phyloP scores from a whole-genome alignment of 1,140 invertebrate species.

The Portunus trituberculatus region DNA sequence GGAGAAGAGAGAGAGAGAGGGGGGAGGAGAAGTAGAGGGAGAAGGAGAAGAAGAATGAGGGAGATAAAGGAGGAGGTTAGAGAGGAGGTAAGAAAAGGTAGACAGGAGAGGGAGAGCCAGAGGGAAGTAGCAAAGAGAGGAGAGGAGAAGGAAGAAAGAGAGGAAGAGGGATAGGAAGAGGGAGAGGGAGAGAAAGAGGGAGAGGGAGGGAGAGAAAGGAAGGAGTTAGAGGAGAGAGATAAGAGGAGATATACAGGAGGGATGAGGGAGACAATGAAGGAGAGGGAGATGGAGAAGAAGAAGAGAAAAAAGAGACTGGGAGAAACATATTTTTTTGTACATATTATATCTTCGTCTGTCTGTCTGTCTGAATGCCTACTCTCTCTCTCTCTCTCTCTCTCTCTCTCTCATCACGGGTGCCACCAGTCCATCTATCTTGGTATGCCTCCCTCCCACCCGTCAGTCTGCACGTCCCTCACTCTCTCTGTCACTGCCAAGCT shows the following conservation, averaged over 20 bases:
- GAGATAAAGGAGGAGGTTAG: no score
- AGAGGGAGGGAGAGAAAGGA: background rate
- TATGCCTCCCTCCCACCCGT: background rate
- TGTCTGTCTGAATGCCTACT: background rate
- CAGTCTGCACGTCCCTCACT: background rate
- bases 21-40: no score
- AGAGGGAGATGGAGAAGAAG: background rate
- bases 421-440: background rate
- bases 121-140: background rate
- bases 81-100: no score
- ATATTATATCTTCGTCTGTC: no score
- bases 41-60: no score
- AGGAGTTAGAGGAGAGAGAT: background rate
- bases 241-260: no score
- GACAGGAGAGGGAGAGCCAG: no score
- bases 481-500: background rate
- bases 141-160: background rate
- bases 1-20: no score
- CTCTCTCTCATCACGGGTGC: background rate
- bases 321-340: background rate
- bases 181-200: background rate
- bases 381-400: conserved; percentile 17
- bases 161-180: background rate
- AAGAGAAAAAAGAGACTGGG: background rate
- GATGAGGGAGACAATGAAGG: background rate